These are phyloP conservation scores for Andricus grossulariae DNA, from an alignment of 1,140 invertebrate species.

Conservation along the genomic window DNA sequence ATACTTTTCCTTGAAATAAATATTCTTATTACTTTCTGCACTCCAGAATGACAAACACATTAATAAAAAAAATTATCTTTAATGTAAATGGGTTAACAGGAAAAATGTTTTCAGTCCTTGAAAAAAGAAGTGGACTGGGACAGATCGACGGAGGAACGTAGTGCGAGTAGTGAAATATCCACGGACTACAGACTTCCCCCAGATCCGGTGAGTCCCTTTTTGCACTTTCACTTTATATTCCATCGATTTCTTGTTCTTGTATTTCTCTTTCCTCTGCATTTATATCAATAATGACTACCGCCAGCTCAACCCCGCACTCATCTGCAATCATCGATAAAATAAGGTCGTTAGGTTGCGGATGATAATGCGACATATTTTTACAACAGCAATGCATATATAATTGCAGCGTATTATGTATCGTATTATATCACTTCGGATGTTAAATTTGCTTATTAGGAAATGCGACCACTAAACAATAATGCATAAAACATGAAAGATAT, in stretches of 20 bases:
- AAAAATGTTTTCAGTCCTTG: slow-evolving; percentile 80
- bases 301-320: slow-evolving; percentile 58
- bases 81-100: background rate
- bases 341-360: slow-evolving; percentile 63
- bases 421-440: slow-evolving; percentile 42
- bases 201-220: slow-evolving; percentile 84
- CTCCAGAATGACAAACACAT: background rate
- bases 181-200: slow-evolving; percentile 86
- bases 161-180: slow-evolving; percentile 83
- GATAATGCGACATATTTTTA: slow-evolving; percentile 51
- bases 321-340: slow-evolving; percentile 61
- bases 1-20: no score
- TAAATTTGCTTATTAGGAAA: no score
- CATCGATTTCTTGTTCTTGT: slow-evolving; percentile 69
- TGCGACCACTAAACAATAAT: background rate
- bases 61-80: background rate
- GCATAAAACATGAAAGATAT: slow-evolving; percentile 41
- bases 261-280: slow-evolving; percentile 73
- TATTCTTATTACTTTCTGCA: no score
- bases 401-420: slow-evolving; percentile 39
- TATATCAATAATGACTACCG: slow-evolving; percentile 64
- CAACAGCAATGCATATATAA: slow-evolving; percentile 39
- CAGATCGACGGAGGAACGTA: slow-evolving; percentile 84
- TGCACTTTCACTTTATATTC: slow-evolving; percentile 61
- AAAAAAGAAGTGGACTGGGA: slow-evolving; percentile 93